Conservation (phyloP, 1,140 invertebrate species). For the Druon quercuslanigerum region DNA sequence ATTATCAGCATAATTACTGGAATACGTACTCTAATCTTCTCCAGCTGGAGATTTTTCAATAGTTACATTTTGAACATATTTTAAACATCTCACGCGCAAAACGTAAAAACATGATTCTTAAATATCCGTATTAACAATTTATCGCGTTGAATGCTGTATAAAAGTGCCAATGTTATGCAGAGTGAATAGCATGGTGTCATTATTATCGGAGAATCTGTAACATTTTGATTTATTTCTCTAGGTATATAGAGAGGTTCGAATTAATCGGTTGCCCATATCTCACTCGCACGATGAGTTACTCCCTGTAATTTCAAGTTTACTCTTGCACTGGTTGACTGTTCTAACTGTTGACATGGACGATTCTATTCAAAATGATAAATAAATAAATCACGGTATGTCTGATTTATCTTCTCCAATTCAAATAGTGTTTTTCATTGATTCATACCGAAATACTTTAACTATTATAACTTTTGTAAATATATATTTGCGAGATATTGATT, state of each 20-base stretch:
- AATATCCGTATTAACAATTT: too few species aligned
- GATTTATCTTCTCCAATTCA: slow-evolving; percentile 41
- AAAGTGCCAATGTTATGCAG: not conserved
- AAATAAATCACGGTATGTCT: slow-evolving; percentile 48
- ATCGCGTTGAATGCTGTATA: not conserved
- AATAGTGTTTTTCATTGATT: slow-evolving; percentile 23
- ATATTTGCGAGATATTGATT: not conserved
- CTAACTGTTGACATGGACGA: slow-evolving; percentile 46
- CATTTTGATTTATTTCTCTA: slow-evolving; percentile 51
- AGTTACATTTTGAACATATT: too few species aligned
- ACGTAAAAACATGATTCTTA: too few species aligned
- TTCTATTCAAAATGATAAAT: slow-evolving; percentile 52
- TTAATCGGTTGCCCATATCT: slow-evolving; percentile 48
- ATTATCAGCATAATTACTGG: not conserved
- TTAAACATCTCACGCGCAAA: too few species aligned
- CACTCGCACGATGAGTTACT: slow-evolving; percentile 47
- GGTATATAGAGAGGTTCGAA: slow-evolving; percentile 45
- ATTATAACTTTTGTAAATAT: not conserved
- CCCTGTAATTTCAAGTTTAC: slow-evolving; percentile 50
- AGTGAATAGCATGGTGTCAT: not conserved
- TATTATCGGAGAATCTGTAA: slow-evolving; percentile 3
- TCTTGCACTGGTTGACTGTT: slow-evolving; percentile 29
- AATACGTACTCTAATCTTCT: too few species aligned
- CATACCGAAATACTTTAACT: not conserved
- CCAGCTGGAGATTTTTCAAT: too few species aligned